These are phyloP conservation scores for Oreochromis niloticus DNA, from an alignment of 2,113 vertebrate genomes.

Conservation along the genomic window DNA sequence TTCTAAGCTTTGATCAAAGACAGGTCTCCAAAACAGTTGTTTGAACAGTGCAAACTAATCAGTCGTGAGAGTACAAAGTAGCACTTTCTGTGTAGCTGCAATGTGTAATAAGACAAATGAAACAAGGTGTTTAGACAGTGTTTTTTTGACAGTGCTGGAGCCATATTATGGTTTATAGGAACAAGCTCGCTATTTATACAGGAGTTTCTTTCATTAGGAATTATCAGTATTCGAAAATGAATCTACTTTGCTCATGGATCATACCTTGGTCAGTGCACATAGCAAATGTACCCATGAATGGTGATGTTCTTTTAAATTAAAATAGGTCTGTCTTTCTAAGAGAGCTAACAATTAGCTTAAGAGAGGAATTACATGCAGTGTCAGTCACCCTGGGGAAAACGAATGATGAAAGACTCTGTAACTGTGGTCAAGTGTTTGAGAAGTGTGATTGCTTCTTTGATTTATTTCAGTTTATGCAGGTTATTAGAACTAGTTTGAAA, in stretches of 20 bases:
- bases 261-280: neutral
- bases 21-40: neutral
- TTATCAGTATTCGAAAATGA: neutral
- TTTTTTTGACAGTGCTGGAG: neutral
- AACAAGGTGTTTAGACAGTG: neutral
- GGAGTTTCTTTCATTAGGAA: neutral
- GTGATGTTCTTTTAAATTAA: neutral
- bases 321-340: constrained; percentile 11
- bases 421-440: constrained; percentile 55
- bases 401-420: constrained; percentile 34
- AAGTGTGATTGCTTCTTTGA: constrained; percentile 36
- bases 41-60: neutral
- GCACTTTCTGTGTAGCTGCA: neutral
- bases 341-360: constrained; percentile 26
- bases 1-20: constrained; percentile 27
- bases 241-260: neutral
- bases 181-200: neutral
- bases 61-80: neutral
- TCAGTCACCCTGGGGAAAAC: constrained; percentile 11
- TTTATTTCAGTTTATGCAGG: constrained; percentile 32
- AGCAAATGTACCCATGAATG: neutral
- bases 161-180: neutral
- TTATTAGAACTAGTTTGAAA: constrained; percentile 39
- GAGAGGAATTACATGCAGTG: neutral
- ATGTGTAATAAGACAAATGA: neutral